These are phyloP conservation scores for Hyalella azteca DNA, from an alignment of 2,888 invertebrate genomes.

Conservation along the genomic window DNA sequence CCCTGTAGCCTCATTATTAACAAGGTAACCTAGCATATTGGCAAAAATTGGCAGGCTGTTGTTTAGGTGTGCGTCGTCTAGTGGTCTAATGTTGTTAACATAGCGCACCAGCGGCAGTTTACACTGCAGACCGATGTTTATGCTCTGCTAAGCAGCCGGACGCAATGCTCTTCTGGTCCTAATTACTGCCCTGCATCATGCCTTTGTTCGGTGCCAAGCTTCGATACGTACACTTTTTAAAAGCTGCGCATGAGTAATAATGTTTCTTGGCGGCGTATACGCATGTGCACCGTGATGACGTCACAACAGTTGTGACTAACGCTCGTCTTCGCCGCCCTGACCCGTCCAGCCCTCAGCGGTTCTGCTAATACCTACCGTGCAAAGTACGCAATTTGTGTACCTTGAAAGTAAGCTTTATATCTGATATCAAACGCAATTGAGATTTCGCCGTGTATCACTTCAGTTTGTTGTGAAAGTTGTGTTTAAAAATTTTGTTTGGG, in stretches of 20 bases:
- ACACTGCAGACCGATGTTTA: constrained; percentile 5
- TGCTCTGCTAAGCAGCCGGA: not conserved
- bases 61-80: not conserved
- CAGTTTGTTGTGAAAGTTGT: too few relatives aligned
- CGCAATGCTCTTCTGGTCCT: not conserved
- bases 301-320: not conserved
- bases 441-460: too few relatives aligned
- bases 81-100: constrained; percentile 17
- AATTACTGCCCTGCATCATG: constrained; percentile 18
- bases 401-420: too few relatives aligned
- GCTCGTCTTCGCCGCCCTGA: too few relatives aligned
- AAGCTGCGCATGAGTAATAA: not conserved
- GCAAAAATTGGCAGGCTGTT: constrained; percentile 4
- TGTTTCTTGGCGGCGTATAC: not conserved
- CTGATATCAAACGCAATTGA: too few relatives aligned
- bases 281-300: not conserved
- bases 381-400: too few relatives aligned
- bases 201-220: constrained; percentile 1
- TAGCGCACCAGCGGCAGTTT: not conserved
- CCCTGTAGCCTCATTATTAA: constrained; percentile 15
- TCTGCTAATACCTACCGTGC: too few relatives aligned
- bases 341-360: too few relatives aligned
- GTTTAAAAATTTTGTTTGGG: too few relatives aligned
- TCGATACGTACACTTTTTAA: not conserved
- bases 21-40: constrained; percentile 8